A percentile compares a stretch with the other conserved stretches of the same genome.
Conservation (phyloP, 1,140 invertebrate genomes). For the Orius insidiosus region DNA sequence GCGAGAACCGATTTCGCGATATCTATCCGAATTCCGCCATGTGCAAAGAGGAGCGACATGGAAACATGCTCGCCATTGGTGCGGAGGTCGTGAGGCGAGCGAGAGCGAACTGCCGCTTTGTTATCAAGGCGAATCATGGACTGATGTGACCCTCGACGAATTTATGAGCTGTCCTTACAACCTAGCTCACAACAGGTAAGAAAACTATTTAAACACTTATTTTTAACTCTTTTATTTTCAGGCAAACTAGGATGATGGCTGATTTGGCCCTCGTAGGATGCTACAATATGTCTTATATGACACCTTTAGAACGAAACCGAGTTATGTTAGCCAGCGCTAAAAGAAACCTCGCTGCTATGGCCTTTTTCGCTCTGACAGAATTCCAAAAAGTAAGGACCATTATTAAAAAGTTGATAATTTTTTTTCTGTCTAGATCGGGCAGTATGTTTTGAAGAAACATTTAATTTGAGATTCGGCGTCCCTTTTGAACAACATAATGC, state of each 20-base stretch:
- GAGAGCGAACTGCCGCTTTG: slow-evolving; percentile 59
- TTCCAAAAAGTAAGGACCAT: slow-evolving; percentile 53
- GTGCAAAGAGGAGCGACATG: slow-evolving; percentile 96
- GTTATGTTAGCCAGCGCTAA: slow-evolving; percentile 88
- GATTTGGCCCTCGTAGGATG: slow-evolving; percentile 87
- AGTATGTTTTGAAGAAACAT: slow-evolving; percentile 94
- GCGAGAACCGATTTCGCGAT: slow-evolving; percentile 75
- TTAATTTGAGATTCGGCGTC: slow-evolving; percentile 75
- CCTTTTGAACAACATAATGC: slow-evolving; percentile 81
- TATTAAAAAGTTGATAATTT: neutral
- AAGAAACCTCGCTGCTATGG: slow-evolving; percentile 81
- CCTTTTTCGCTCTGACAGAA: slow-evolving; percentile 94
- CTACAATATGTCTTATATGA: slow-evolving; percentile 72
- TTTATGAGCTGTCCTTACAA: slow-evolving; percentile 84
- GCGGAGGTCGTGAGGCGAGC: slow-evolving; percentile 63
- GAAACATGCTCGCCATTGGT: slow-evolving; percentile 67
- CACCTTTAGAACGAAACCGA: slow-evolving; percentile 45
- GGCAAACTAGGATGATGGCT: slow-evolving; percentile 94
- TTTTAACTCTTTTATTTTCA: slow-evolving; percentile 21
- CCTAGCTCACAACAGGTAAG: slow-evolving; percentile 64
- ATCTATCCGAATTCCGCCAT: slow-evolving; percentile 86
- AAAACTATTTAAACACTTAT: neutral
- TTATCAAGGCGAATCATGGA: slow-evolving; percentile 48
- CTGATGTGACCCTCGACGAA: slow-evolving; percentile 53
- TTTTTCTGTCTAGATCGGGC: slow-evolving; percentile 54